Evolutionary conservation across 2,113 vertebrate species (phyloP).

Genomic region (Vulpes vulpes): DNA sequence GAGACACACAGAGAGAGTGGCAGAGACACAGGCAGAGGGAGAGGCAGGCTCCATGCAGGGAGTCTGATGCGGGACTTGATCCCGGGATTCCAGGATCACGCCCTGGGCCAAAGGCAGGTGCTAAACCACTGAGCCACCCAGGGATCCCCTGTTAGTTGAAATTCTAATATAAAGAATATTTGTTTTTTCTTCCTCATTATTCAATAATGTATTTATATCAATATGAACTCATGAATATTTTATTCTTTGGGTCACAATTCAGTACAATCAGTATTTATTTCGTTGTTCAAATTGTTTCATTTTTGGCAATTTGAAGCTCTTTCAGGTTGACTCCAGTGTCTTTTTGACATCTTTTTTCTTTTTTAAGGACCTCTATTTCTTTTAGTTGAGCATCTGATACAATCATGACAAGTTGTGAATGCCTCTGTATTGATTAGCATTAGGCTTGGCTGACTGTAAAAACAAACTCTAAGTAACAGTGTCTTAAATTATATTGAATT

Average conservation of each 20-base stretch:
- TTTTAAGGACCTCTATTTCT: background rate
- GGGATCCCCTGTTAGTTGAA: background rate
- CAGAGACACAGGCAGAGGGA: too few relatives aligned
- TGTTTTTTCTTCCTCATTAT: constrained; percentile 20
- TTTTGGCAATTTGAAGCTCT: background rate
- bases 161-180: constrained; percentile 40
- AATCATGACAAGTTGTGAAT: background rate
- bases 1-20: too few relatives aligned
- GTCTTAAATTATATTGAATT: constrained; percentile 1
- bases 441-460: constrained; percentile 1
- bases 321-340: background rate
- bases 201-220: constrained; percentile 36
- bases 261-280: constrained; percentile 1
- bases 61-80: too few relatives aligned
- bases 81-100: too few relatives aligned
- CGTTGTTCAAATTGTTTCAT: constrained; percentile 19
- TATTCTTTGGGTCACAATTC: constrained; percentile 29
- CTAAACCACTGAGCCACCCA: too few relatives aligned
- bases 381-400: background rate
- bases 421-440: constrained; percentile 21
- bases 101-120: too few relatives aligned
- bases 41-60: too few relatives aligned
- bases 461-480: constrained; percentile 8
- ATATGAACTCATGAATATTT: constrained; percentile 12
- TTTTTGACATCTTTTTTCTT: background rate